Evolutionary conservation across 2,888 invertebrate genomes (phyloP), one percentile per base, ranked within the genome.

Genomic region (Julus scandinavius): DNA sequence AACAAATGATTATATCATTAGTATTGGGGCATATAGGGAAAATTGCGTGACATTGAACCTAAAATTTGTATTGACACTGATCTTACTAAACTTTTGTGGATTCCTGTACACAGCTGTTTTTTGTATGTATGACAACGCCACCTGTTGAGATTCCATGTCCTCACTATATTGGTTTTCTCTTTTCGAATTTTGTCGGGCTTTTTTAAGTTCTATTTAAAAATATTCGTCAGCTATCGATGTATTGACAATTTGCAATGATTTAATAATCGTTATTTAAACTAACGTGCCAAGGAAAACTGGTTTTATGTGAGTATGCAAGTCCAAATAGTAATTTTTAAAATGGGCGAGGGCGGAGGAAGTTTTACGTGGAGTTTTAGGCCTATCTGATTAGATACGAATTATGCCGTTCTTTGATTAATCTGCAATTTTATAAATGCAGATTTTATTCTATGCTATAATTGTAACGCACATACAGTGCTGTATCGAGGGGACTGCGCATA

Each of bases 131-230:
- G 15, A 15, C 15, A 72, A 29, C 72, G 72, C 72, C 72, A 72
- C 72, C 72, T 72, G 72, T 72, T 72, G 72, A 72, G 29, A 29
- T 72, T 72, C 72, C 29, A 72, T 29, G 13, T 72, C 72, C 29
- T 72, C 11, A 29, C 72, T 63, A 15, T 54, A 29, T 29, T 29
- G 5, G 11, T 72, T 29, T 11, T 7, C n/a, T 11, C 29, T 29
- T 9, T 72, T 29, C 29, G 11, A 38, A 63, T 72, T 29, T 29
- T 72, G 29, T 29, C 6, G 45, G 7, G 7, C 29, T 29, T 72
- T 72, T 29, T 1, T 29, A 29, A 9, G n/a, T 29, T 17, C 15
- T 72, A 29, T 29, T 29, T 11, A 0, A 9, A 11, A 54, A 54
- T 72, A 72, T 29, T 29, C 29, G 29, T 29, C 9, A 72, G 11